Percentiles rank a stretch among this genome's conserved stretches.
These are phyloP conservation scores for Dreissena polymorpha DNA, from an alignment of 1,140 invertebrate genomes.

Conservation along the genomic window DNA sequence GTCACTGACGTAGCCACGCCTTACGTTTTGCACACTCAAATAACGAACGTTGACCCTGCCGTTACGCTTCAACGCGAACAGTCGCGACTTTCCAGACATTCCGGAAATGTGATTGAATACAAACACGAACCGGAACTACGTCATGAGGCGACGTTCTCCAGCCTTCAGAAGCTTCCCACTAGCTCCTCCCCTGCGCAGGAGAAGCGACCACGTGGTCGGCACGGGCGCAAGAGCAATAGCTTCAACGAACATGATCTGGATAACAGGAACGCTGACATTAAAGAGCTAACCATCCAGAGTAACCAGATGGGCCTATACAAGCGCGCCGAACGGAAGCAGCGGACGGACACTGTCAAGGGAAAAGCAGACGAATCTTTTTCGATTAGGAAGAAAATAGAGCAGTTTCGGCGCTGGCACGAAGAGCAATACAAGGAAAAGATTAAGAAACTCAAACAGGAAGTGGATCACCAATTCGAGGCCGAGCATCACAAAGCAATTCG, in stretches of 20 bases:
- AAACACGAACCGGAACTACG: constrained; percentile 42
- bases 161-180: constrained; percentile 54
- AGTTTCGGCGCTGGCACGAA: constrained; percentile 69
- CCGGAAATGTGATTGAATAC: constrained; percentile 59
- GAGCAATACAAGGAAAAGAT: constrained; percentile 65
- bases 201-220: constrained; percentile 48
- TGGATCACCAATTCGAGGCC: constrained; percentile 59
- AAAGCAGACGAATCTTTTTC: constrained; percentile 62
- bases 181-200: constrained; percentile 57
- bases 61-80: constrained; percentile 33
- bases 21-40: constrained; percentile 58
- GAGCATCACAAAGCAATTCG: constrained; percentile 49
- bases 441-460: constrained; percentile 62
- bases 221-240: constrained; percentile 46
- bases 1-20: constrained; percentile 61
- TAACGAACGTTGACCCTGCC: constrained; percentile 50
- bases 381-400: constrained; percentile 71
- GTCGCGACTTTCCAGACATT: constrained; percentile 48
- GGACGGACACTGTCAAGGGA: constrained; percentile 33
- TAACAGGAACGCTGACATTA: constrained; percentile 46
- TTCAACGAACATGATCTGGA: constrained; percentile 56
- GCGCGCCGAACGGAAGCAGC: constrained; percentile 55
- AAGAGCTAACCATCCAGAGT: constrained; percentile 57
- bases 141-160: constrained; percentile 56
- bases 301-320: constrained; percentile 66